Evolutionary conservation across 2,888 invertebrate genomes (phyloP).

Genomic region (Odiellus spinosus): DNA sequence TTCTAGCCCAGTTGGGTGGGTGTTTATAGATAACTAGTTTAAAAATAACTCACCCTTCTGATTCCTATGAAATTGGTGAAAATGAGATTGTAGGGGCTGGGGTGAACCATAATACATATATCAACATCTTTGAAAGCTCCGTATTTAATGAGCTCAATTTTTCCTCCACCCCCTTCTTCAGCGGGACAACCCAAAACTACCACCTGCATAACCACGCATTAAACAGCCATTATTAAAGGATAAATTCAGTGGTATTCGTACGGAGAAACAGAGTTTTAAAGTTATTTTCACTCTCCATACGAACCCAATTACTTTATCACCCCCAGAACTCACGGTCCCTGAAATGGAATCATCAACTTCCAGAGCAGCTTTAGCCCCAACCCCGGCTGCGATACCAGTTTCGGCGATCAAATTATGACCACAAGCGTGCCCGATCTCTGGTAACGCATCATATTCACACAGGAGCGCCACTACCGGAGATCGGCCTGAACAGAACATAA

Average conservation of each 20-base stretch:
- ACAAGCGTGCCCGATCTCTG: slow-evolving; percentile 30
- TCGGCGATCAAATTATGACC: slow-evolving; percentile 30
- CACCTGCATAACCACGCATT: slow-evolving; percentile 7
- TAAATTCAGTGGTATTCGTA: too few relatives aligned
- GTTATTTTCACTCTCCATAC: too few relatives aligned
- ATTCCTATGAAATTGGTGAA: slow-evolving; percentile 14
- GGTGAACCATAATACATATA: slow-evolving; percentile 21
- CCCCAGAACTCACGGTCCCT: slow-evolving; percentile 13
- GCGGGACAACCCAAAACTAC: slow-evolving; percentile 18
- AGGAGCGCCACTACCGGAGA: slow-evolving; percentile 24
- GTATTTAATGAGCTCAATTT: slow-evolving; percentile 15
- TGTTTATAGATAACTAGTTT: too few relatives aligned
- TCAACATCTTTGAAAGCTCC: slow-evolving; percentile 21
- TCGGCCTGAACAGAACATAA: not conserved
- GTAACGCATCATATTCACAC: slow-evolving; percentile 33
- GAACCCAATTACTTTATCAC: too few relatives aligned
- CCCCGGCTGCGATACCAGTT: slow-evolving; percentile 26
- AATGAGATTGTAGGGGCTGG: slow-evolving; percentile 14
- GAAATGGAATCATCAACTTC: slow-evolving; percentile 7
- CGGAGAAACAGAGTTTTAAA: too few relatives aligned
- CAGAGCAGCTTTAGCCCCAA: slow-evolving; percentile 19
- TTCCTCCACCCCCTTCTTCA: slow-evolving; percentile 22
- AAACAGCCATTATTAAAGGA: too few relatives aligned
- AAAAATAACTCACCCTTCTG: slow-evolving; percentile 9
- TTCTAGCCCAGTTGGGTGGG: too few relatives aligned